Evolutionary conservation across 2,113 vertebrate genomes (phyloP), one percentile per base, ranked within the genome.

Genomic region (Marcusenius ussheri): DNA sequence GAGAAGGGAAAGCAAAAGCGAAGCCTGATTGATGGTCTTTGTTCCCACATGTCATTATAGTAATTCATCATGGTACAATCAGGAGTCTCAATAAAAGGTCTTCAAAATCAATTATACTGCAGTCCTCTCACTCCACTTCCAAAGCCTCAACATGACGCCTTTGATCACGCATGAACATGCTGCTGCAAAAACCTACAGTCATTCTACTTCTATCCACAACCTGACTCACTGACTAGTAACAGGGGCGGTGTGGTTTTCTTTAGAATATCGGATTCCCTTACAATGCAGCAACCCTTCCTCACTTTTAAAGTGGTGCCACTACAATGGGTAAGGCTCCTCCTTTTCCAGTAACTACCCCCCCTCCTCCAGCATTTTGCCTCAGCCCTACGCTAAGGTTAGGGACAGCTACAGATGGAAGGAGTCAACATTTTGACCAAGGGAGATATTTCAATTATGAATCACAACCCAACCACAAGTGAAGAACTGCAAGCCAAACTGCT

Each of bases 391-490:
- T 27, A 24, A 53, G 77, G 66, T 39, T 31, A 49, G 90, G 49
- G 70, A 42, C 58, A 4, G 89, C 17, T 74, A 49, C 84, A 53
- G 56, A 74, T 80, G 42, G 49, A 35, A 19, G 24, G 47, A 31
- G 84, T 49, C 10, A n/a, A 17, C 27, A 31, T 87, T 87, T 53
- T 39, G 49, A 27, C 27, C 49, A 15, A 92, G 89, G 80, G 92
- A 95, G 95, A 96, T 96, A 94, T 94, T 95, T 95, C 91, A 95
- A 95, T 93, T 94, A 92, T 96, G 95, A 96, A 91, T 96, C 96
- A 96, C 91, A 66, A 10, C 91, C 91, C 21, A 27, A 83, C 83
- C 39, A 5, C 17, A 10, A 70, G 53, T 50, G 50, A 51, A 74
- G 21, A 87, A 53, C 15, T 31, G 15, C 27, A 9, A 4, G 88